A percentile compares a stretch with the other conserved stretches of the same genome.
Conservation (phyloP, 1,140 invertebrate species). For the Hydropsyche tenuis region DNA sequence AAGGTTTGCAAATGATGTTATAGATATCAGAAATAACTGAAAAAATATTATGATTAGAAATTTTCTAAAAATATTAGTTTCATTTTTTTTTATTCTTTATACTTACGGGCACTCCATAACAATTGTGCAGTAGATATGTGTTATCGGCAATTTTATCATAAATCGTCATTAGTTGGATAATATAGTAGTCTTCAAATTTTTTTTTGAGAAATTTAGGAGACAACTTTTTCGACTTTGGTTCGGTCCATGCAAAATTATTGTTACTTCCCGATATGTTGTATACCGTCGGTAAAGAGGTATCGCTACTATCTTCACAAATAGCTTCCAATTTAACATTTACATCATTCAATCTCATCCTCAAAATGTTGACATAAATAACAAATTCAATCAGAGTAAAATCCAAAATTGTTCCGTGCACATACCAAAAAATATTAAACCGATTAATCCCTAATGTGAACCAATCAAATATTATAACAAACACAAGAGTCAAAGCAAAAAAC, state of each 20-base stretch:
- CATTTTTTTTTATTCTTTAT: neutral
- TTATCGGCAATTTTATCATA: conserved; percentile 37
- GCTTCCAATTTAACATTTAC: conserved; percentile 1
- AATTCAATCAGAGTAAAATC: conserved; percentile 14
- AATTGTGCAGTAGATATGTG: conserved; percentile 7
- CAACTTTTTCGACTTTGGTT: neutral
- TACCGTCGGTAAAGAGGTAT: neutral
- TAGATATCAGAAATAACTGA: conserved; percentile 22
- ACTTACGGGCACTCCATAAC: conserved; percentile 27
- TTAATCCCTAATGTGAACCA: neutral
- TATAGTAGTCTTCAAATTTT: conserved; percentile 16
- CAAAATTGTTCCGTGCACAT: neutral
- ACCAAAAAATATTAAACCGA: neutral
- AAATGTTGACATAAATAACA: neutral
- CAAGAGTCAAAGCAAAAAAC: neutral
- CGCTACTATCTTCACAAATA: neutral
- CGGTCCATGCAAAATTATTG: conserved; percentile 7
- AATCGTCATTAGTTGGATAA: conserved; percentile 21
- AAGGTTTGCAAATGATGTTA: conserved; percentile 22
- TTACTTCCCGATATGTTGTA: neutral
- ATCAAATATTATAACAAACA: neutral
- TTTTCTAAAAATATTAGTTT: neutral
- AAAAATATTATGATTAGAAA: neutral
- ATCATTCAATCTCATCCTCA: neutral
- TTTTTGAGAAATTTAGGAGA: conserved; percentile 25